A percentile compares a stretch with the other conserved stretches of the same genome.
Conservation (phyloP, 2,113 vertebrate genomes). For the Microcebus murinus region DNA sequence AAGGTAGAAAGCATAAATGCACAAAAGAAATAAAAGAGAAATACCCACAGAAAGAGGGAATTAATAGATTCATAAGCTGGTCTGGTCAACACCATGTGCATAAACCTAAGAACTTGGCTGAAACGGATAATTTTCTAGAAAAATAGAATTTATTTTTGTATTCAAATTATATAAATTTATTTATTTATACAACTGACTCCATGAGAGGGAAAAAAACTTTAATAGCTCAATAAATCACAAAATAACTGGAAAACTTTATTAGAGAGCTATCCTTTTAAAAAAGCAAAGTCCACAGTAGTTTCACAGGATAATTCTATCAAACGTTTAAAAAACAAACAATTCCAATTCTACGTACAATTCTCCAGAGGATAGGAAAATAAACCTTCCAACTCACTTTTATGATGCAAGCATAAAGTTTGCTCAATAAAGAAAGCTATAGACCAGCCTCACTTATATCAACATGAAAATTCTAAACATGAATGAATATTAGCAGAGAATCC, state of each 20-base stretch:
- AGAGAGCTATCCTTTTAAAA: neutral
- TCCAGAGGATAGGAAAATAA: neutral
- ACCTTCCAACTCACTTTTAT: neutral
- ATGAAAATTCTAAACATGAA: neutral
- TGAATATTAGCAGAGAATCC: neutral
- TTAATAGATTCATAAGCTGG: neutral
- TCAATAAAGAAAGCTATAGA: neutral
- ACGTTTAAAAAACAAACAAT: neutral
- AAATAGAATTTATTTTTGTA: neutral
- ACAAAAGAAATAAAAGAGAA: neutral
- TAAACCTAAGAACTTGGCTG: neutral
- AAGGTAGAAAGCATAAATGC: neutral
- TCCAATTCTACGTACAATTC: neutral
- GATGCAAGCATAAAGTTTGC: neutral
- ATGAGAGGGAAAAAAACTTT: neutral
- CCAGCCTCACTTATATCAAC: neutral
- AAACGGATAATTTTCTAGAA: neutral
- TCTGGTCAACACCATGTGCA: neutral
- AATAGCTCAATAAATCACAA: neutral
- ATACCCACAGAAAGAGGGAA: neutral
- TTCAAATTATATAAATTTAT: neutral
- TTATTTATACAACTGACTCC: neutral
- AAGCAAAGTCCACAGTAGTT: neutral
- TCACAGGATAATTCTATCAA: neutral
- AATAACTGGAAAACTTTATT: neutral